Base-by-base conservation (phyloP, 2,888 invertebrate species). In the Tipula helvola region DNA sequence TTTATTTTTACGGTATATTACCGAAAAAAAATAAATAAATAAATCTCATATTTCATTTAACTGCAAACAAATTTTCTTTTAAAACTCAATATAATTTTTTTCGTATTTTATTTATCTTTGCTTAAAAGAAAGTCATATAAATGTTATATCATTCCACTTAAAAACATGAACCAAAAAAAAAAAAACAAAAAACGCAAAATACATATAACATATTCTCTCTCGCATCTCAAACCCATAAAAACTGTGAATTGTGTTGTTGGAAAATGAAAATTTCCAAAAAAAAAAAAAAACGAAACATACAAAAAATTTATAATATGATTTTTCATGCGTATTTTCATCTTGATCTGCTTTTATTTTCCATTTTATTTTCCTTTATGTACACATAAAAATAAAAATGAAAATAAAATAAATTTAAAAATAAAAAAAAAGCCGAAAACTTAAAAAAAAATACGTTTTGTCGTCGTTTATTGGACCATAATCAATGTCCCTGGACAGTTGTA, bases 401-500 rank as follows among this genome's bases (percentile, higher is more conserved):
- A 84, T 84, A 84, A 36, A 84, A 84, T 84, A 84, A 10, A 28
- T 71, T 71, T 71, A 10, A 71, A 28, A 28, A 28, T 28, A 28
- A 28, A 28, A 28, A 28, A 71, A n/a, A 71, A 71, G 71, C 71
- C 71, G 71, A 71, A 71, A 41, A 84, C 84, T 36, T 84, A 39
- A 84, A 36, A 84, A 83, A 83, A 36, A 83, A 39, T 85, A 18
- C 85, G 42, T 85, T 85, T 85, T 85, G 85, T 85, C 42, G 85
- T 85, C 84, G 41, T 84, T 84, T 85, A 85, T 85, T 85, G 85
- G 85, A 42, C 85, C 85, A 85, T 85, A 85, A 85, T 85, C 85
- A 85, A 85, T 85, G 85, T 85, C 85, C 85, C 85, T 85, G 85
- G 85, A 85, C 85, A 85, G 85, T 85, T 85, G 85, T 85, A 85